phyloP scores from a whole-genome alignment of 2,113 vertebrate genomes.

The Saccopteryx bilineata region DNA sequence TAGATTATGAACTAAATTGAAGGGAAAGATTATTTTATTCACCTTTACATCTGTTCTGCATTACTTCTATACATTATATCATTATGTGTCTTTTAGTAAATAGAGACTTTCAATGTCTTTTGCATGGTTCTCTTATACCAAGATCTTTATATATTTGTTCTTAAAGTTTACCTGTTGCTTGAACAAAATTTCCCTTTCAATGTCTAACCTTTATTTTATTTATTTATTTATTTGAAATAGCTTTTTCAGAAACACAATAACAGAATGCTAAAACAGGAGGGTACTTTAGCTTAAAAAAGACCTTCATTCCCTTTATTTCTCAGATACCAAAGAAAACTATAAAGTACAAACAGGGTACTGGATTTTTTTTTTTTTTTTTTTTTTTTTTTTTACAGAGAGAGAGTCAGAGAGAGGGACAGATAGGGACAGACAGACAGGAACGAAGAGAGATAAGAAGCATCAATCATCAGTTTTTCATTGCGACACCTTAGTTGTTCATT shows the following conservation, averaged over 20 bases:
- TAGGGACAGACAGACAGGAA: too few relatives aligned
- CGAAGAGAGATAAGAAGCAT: too few relatives aligned
- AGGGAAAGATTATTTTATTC: background rate
- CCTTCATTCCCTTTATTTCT: constrained; percentile 11
- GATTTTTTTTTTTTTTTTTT: background rate
- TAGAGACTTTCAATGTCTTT: background rate
- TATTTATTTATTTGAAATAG: background rate
- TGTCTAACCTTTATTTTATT: background rate
- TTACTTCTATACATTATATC: background rate
- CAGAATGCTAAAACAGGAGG: constrained; percentile 12
- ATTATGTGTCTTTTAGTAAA: background rate
- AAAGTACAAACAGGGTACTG: background rate
- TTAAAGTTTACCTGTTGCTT: background rate
- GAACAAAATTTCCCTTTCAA: constrained; percentile 11
- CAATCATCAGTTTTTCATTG: too few relatives aligned
- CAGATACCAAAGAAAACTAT: background rate
- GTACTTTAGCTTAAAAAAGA: background rate
- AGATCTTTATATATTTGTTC: background rate
- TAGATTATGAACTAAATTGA: constrained; percentile 15
- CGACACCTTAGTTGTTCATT: too few relatives aligned
- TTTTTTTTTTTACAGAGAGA: too few relatives aligned
- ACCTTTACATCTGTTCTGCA: background rate
- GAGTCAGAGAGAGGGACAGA: too few relatives aligned
- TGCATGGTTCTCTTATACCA: background rate
- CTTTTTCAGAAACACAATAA: constrained; percentile 7